Base-by-base conservation (phyloP, 2,113 vertebrate genomes). In the Pachypanchax playfairii region DNA sequence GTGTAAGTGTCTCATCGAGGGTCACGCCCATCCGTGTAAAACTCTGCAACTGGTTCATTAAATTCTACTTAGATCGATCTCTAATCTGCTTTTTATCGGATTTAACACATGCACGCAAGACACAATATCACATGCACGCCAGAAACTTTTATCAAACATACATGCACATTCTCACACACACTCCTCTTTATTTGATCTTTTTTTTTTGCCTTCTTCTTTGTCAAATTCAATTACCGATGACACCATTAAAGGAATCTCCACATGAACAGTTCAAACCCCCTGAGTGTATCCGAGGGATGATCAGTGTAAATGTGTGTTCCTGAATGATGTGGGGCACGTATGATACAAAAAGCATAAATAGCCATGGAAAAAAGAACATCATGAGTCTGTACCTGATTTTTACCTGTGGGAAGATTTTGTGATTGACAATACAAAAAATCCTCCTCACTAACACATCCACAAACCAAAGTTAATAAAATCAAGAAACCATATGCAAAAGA, bases 221-320 rank as follows among this genome's bases (percentile, higher is more conserved):
- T 81, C 80, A 77, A 77, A 88, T 80, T 79, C 38, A 87, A 76
- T 87, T 79, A 89, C 42, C 25, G 59, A 79, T 31, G 28, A 77
- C 82, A 81, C 80, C 53, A 73, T 61, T 67, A 65, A 77, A 81
- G 70, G 59, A 80, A 79, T 82, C 47, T 65, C 50, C 47, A 73
- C 71, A 65, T 14, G 4, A 73, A 79, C 67, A 1, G 39, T 22
- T 65, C 12, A 44, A 62, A 51, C 61, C 79, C 63, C 56, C 13
- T 43, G 51, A 6, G 70, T 73, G 65, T 54, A 36, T 48, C 33
- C 57, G 63, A 18, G 46, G 50, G 54, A 79, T 41, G 47, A 59
- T 79, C 33, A 65, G 10, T 64, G 20, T 61, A 26, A 53, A 26
- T 50, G 28, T 31, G 42, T n/a, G 31, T 50, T 24, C 48, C 47